Evolutionary conservation across 2,888 invertebrate species (phyloP).

Genomic region (Phyllotreta cruciferae): DNA sequence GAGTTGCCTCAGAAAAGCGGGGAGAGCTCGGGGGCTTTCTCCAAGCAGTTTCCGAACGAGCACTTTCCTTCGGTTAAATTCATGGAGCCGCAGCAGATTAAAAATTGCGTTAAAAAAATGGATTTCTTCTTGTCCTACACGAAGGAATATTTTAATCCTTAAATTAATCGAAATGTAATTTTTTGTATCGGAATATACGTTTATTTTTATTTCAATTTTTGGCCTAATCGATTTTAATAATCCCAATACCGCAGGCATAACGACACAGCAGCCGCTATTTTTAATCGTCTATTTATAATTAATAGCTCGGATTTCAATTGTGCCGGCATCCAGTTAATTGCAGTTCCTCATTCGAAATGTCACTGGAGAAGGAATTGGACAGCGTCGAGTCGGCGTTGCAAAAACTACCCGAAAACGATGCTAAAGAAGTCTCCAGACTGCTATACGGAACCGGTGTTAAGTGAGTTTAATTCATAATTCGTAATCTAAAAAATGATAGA

Average conservation of each 20-base stretch:
- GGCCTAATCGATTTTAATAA: too few species aligned
- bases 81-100: constrained; percentile 65
- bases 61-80: constrained; percentile 61
- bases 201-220: constrained; percentile 13
- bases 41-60: constrained; percentile 66
- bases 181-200: neutral
- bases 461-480: too few species aligned
- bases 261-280: constrained; percentile 17
- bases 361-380: constrained; percentile 32
- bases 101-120: constrained; percentile 69
- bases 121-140: constrained; percentile 76
- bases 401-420: constrained; percentile 32
- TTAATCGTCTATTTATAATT: constrained; percentile 29
- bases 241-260: too few species aligned
- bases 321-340: constrained; percentile 9
- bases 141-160: constrained; percentile 53
- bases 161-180: neutral
- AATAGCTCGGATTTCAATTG: constrained; percentile 15
- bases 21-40: constrained; percentile 56
- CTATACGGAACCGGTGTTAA: constrained; percentile 35
- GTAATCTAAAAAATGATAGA: too few species aligned
- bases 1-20: constrained; percentile 48
- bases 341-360: constrained; percentile 27
- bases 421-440: constrained; percentile 35
- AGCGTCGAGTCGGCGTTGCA: constrained; percentile 35